Evolutionary conservation across 2,113 vertebrate genomes (phyloP), one percentile per base, ranked within the genome.

Genomic region (Hippocampus guttulatus): DNA sequence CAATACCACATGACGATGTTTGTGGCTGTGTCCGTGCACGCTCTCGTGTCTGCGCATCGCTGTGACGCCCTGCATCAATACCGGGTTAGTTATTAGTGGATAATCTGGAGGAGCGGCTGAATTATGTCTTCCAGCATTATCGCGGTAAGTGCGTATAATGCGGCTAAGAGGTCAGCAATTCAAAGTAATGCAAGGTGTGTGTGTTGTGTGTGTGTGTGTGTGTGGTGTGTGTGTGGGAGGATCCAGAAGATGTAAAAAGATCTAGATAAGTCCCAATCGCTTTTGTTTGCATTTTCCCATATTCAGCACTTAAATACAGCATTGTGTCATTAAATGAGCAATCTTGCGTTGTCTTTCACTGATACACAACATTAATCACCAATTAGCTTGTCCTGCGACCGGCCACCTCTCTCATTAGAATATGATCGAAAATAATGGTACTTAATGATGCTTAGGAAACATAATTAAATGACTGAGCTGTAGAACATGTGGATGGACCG

Each of bases 281-380:
- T 81, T 66, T 60, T 87, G 75, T 88, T 83, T 86, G 75, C 81
- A 40, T 85, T 94, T 95, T 93, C 91, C 93, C 93, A 93, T 91
- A 94, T 94, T 94, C 95, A 95, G 92, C 93, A 96, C 93, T 95
- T 95, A 94, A 92, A 94, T 91, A 92, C 93, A 90, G 90, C 84
- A 82, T 90, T 95, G 89, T 96, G 93, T 93, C 95, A 97, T 98
- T 96, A 96, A 93, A 94, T 84, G 92, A 88, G 92, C 91, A 94
- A 93, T 95, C 95, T 95, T 94, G 93, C 80, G 90, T 94, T 94
- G 92, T 95, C 94, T 96, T 93, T 95, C 94, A 93, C 92, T 93
- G 95, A 95, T 95, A 96, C 95, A 96, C 95, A 95, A 97, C 96
- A 98, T 98, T 98, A 98, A 95, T 96, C 96, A 95, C 92, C 95